Evolutionary conservation across 2,113 vertebrate genomes (phyloP).

Genomic region (Cynocephalus volans): DNA sequence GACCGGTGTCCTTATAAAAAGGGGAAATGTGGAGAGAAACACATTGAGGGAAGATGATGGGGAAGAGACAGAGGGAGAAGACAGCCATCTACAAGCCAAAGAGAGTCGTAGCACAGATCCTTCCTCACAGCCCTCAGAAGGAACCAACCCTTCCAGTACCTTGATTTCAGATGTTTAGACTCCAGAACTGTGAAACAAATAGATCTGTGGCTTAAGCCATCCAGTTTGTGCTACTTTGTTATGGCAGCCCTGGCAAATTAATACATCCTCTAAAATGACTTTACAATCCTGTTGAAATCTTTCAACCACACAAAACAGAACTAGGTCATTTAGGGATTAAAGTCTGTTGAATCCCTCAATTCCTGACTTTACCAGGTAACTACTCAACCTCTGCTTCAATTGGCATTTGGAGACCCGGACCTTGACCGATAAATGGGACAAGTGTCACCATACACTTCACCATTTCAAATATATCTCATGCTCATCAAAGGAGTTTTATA

Average conservation of each 20-base stretch:
- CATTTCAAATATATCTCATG: not conserved
- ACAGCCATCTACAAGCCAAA: not conserved
- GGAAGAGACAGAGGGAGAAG: not conserved
- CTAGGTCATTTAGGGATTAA: not conserved
- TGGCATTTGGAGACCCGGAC: not conserved
- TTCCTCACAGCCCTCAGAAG: not conserved
- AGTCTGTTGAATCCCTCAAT: not conserved
- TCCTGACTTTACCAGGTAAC: not conserved
- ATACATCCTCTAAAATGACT: not conserved
- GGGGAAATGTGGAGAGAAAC: not conserved
- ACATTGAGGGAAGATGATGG: not conserved
- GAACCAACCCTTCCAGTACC: not conserved
- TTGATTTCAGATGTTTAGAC: not conserved
- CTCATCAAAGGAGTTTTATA: constrained; percentile 28
- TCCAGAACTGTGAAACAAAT: not conserved
- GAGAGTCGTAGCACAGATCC: not conserved
- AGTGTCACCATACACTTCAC: not conserved
- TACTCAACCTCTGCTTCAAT: not conserved
- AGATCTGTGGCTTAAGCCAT: not conserved
- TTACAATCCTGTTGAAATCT: not conserved
- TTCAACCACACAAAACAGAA: not conserved
- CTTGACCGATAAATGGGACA: not conserved
- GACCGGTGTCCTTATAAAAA: not conserved
- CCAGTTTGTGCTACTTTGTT: not conserved
- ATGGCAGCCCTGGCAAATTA: not conserved